These are phyloP conservation scores for Spondyliosoma cantharus DNA, from an alignment of 2,797 vertebrate genomes.

Conservation along the genomic window DNA sequence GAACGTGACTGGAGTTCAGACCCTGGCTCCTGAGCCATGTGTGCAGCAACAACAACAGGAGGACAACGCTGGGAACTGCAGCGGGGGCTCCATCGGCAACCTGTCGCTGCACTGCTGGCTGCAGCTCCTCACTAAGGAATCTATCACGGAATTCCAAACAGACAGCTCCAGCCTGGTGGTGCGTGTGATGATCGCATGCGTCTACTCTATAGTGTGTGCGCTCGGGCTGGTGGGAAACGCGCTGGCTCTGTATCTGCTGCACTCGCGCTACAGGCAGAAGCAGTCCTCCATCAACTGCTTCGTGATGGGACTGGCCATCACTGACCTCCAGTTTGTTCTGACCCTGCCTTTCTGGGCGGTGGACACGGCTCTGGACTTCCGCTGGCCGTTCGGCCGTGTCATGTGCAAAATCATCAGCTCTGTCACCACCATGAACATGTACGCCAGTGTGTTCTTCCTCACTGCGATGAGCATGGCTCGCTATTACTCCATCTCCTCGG, in stretches of 20 bases:
- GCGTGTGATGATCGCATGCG: conserved; percentile 84
- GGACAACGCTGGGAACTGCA: conserved; percentile 75
- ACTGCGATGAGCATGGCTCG: conserved; percentile 84
- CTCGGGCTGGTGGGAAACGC: conserved; percentile 86
- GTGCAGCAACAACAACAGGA: conserved; percentile 73
- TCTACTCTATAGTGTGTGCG: conserved; percentile 86
- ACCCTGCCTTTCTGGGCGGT: conserved; percentile 85
- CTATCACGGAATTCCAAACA: conserved; percentile 79
- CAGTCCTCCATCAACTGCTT: conserved; percentile 84
- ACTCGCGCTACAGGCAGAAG: conserved; percentile 84
- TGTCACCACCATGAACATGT: conserved; percentile 88
- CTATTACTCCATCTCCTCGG: conserved; percentile 83
- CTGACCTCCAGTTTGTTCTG: conserved; percentile 85
- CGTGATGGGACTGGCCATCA: conserved; percentile 85
- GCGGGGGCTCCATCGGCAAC: conserved; percentile 68
- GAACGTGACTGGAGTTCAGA: conserved; percentile 76
- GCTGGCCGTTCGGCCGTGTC: conserved; percentile 83
- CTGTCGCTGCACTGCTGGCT: conserved; percentile 86
- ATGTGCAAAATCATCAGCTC: conserved; percentile 87
- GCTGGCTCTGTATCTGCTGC: conserved; percentile 85
- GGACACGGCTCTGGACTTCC: conserved; percentile 85
- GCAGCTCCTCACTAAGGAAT: conserved; percentile 82
- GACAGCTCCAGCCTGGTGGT: conserved; percentile 81
- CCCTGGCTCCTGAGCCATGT: conserved; percentile 76
- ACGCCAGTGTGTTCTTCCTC: conserved; percentile 86